phyloP scores from a whole-genome alignment of 1,140 invertebrate genomes.

The Cheumatopsyche charites region DNA sequence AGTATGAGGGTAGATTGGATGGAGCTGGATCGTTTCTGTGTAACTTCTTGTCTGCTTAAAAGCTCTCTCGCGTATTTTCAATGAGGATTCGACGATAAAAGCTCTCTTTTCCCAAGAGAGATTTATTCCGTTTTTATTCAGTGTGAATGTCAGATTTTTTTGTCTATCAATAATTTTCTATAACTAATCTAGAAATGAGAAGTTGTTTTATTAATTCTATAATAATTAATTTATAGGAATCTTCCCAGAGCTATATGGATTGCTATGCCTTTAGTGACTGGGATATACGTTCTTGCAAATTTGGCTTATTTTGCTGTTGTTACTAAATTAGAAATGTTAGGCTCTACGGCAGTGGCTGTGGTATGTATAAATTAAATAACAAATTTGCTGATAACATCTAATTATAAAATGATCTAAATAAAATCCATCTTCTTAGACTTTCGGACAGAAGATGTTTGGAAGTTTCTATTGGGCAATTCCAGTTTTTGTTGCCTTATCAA shows the following conservation, averaged over 20 bases:
- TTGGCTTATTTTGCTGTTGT: conserved; percentile 89
- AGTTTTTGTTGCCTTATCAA: conserved; percentile 85
- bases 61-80: conserved; percentile 44
- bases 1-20: conserved; percentile 5
- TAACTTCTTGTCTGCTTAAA: conserved; percentile 24
- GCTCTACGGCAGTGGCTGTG: conserved; percentile 82
- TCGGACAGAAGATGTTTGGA: conserved; percentile 81
- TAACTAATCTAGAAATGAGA: too few relatives aligned
- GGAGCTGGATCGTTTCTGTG: conserved; percentile 2
- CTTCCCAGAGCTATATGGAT: conserved; percentile 87
- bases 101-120: conserved; percentile 24
- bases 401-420: not conserved
- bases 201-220: too few relatives aligned
- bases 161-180: too few relatives aligned
- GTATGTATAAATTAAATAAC: conserved; percentile 60
- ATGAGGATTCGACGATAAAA: conserved; percentile 43
- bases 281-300: conserved; percentile 87
- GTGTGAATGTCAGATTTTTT: not conserved
- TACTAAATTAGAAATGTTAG: conserved; percentile 76
- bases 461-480: conserved; percentile 81
- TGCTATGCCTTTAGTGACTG: conserved; percentile 83
- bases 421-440: conserved; percentile 63
- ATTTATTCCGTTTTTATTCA: conserved; percentile 31
- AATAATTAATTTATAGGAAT: conserved; percentile 71
- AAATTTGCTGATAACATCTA: not conserved